Evolutionary conservation across 2,888 invertebrate genomes (phyloP), one percentile per base, ranked within the genome.

Genomic region (Pandemis cinnamomeana): DNA sequence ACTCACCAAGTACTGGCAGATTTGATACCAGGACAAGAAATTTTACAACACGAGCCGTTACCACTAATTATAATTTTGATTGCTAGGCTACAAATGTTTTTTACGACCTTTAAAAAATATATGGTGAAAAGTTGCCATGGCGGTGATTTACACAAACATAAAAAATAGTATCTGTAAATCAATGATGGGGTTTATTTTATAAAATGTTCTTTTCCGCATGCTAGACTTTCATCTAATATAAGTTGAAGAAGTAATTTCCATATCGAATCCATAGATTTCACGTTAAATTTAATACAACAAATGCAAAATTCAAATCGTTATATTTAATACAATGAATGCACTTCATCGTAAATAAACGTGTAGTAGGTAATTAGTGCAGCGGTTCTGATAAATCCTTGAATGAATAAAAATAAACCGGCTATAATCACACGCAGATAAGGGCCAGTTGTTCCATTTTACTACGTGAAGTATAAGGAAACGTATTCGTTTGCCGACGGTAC

Each of bases 381-480:
- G 41, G 7, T 15, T 51, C 41, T 27, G 10, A 53, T 67, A 53
- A 67, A 67, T 53, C 53, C 53, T 62, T 70, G 42, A 62, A 62
- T 63, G 62, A 53, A 53, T 42, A 42, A 70, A 62, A 62, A 41
- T 44, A 60, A 42, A 10, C 20, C 15, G 20, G 7, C 36, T 67
- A 20, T 53, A 53, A 67, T 67, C 53, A 6, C 7, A 48, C 15
- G 48, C 7, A 10, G 67, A 67, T 67, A 67, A 67, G 53, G 42
- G 15, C 51, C 62, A n/a, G 46, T 62, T 15, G 67, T 62, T 60
- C 36, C 46, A 63, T 27, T 69, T 69, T 51, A 51, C 42, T 58
- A 42, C 51, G 58, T 69, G 60, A 73, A 64, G 60, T 15, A 64
- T 69, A 69, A 60, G 68, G 63, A 66, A 60, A 67, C 67, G 36